Conservation (phyloP, 2,797 vertebrate genomes). For the Oceanodroma leucorhoa region DNA sequence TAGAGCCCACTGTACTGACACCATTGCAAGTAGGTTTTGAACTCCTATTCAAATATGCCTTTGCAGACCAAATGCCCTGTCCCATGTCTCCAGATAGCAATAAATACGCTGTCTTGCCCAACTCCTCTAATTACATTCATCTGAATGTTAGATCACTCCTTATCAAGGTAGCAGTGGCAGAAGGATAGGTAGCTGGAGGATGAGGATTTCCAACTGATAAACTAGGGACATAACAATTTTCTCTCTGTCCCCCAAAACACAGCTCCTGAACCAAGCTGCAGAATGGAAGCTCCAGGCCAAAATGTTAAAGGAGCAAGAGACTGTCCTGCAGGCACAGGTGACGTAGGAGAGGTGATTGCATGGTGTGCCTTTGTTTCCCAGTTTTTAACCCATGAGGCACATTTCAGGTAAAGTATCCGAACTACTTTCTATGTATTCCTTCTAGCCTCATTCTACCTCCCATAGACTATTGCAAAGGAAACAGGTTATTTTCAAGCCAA, state of each 20-base stretch:
- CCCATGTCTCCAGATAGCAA: not conserved
- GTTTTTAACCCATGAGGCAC: not conserved
- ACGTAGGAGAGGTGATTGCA: slow-evolving; percentile 43
- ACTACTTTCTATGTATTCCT: not conserved
- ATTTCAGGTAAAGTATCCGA: slow-evolving; percentile 21
- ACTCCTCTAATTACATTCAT: not conserved
- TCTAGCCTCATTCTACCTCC: not conserved
- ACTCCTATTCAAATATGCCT: not conserved
- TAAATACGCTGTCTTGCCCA: not conserved
- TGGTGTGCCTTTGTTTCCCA: slow-evolving; percentile 35
- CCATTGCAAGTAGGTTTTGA: not conserved
- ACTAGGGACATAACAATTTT: slow-evolving; percentile 69
- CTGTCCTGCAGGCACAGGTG: slow-evolving; percentile 94
- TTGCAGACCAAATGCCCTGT: not conserved
- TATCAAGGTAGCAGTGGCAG: slow-evolving; percentile 81
- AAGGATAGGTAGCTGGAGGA: slow-evolving; percentile 77
- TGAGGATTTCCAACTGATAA: slow-evolving; percentile 80
- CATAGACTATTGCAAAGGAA: not conserved
- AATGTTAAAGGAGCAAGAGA: slow-evolving; percentile 91
- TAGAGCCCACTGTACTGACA: not conserved
- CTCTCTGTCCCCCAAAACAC: slow-evolving; percentile 55
- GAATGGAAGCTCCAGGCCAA: slow-evolving; percentile 96
- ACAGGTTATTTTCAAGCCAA: not conserved
- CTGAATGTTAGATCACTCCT: slow-evolving; percentile 55
- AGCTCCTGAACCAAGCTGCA: slow-evolving; percentile 96